These are phyloP conservation scores for Halocynthia aurantium DNA, from an alignment of 23 tunicate species.

Conservation along the genomic window DNA sequence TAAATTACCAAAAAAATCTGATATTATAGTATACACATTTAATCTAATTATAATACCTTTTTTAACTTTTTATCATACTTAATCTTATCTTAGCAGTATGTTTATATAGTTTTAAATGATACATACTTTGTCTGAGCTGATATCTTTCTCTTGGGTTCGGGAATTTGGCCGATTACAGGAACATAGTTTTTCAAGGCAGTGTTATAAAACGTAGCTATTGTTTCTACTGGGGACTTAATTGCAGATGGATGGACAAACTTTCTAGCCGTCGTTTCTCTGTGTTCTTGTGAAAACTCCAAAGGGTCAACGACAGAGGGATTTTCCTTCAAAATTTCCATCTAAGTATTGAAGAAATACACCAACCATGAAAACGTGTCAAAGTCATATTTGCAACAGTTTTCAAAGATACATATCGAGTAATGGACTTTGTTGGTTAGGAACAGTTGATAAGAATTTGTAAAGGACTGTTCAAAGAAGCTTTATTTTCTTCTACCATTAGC, in stretches of 20 bases:
- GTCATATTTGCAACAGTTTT: too few species aligned
- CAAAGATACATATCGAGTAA: too few species aligned
- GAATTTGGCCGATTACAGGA: slow-evolving; percentile 20
- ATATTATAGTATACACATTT: too few species aligned
- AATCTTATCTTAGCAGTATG: too few species aligned
- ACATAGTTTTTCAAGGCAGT: not conserved
- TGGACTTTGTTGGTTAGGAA: not conserved
- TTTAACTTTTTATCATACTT: too few species aligned
- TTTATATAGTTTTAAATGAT: too few species aligned
- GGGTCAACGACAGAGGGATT: slow-evolving; percentile 63
- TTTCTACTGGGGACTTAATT: not conserved
- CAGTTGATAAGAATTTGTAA: not conserved
- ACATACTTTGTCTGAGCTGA: too few species aligned
- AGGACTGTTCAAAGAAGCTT: not conserved
- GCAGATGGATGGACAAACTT: slow-evolving; percentile 23
- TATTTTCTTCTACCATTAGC: not conserved
- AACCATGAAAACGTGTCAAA: too few species aligned
- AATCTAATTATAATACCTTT: too few species aligned
- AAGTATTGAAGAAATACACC: not conserved
- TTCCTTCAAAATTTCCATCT: slow-evolving; percentile 70
- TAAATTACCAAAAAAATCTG: too few species aligned
- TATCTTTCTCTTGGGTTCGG: slow-evolving; percentile 1
- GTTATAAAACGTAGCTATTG: slow-evolving; percentile 6
- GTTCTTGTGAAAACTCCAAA: slow-evolving; percentile 61
- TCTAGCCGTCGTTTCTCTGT: slow-evolving; percentile 24